phyloP scores from a whole-genome alignment of 92 coral and sea anemone species.

The Porites evermanni region DNA sequence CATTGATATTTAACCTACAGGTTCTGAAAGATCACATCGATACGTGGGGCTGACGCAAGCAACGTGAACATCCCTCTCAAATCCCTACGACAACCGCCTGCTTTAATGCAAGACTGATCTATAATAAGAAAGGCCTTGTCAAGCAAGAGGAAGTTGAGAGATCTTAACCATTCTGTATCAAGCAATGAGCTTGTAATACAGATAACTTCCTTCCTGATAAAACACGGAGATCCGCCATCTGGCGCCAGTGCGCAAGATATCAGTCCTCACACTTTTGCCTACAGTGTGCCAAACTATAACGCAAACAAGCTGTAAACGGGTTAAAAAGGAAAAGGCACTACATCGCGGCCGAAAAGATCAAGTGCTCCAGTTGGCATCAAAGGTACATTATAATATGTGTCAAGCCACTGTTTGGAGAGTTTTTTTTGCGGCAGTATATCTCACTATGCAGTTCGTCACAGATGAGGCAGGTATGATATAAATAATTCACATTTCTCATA shows the following conservation, averaged over 20 bases:
- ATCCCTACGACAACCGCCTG: background rate
- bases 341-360: conserved; percentile 17
- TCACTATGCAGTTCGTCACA: conserved; percentile 20
- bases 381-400: conserved; percentile 26
- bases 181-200: conserved; percentile 64
- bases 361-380: conserved; percentile 10
- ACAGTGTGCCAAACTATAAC: conserved; percentile 35
- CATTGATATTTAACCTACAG: conserved; percentile 43
- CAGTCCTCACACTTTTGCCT: conserved; percentile 39
- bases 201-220: conserved; percentile 69
- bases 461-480: conserved; percentile 47
- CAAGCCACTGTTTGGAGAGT: conserved; percentile 25
- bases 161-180: conserved; percentile 65
- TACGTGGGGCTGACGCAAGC: conserved; percentile 5
- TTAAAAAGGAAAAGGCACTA: background rate
- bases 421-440: conserved; percentile 2
- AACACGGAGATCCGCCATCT: conserved; percentile 59
- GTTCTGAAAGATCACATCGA: conserved; percentile 34
- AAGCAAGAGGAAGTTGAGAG: conserved; percentile 77
- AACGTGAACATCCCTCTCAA: background rate
- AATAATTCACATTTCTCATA: background rate
- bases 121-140: conserved; percentile 66
- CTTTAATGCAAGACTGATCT: conserved; percentile 15
- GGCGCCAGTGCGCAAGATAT: conserved; percentile 57
- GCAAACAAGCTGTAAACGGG: conserved; percentile 43